Conservation (phyloP, 2,113 vertebrate genomes). For the Azemiops feae region DNA sequence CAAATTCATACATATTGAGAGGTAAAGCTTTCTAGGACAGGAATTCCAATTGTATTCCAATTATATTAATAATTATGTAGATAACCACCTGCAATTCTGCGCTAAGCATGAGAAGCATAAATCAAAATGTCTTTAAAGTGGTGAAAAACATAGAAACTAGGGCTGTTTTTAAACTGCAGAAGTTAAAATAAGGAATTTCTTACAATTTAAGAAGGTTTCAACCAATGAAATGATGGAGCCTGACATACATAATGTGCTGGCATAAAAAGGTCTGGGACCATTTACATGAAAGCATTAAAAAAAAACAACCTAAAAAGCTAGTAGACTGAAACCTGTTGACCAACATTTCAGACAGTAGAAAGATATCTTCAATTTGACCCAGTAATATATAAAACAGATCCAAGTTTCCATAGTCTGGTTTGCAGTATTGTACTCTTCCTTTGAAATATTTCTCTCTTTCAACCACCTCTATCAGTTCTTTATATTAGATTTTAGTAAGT, state of each 20-base stretch:
- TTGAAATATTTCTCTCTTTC: too few species aligned
- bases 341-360: not conserved
- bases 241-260: not conserved
- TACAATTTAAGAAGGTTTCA: not conserved
- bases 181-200: not conserved
- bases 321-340: constrained; percentile 1
- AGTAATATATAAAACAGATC: constrained; percentile 4
- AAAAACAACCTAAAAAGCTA: not conserved
- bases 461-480: too few species aligned
- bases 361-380: not conserved
- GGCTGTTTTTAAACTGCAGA: not conserved
- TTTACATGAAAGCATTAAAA: not conserved
- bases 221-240: too few species aligned
- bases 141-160: not conserved
- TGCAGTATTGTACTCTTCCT: too few species aligned
- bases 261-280: not conserved
- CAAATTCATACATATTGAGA: not conserved
- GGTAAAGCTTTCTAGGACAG: not conserved
- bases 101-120: not conserved
- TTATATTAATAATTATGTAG: not conserved
- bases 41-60: not conserved
- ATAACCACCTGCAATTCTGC: not conserved
- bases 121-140: not conserved
- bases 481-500: too few species aligned
- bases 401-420: not conserved